Base-by-base conservation (phyloP, 2,888 invertebrate genomes). In the Tetragonisca angustula region DNA sequence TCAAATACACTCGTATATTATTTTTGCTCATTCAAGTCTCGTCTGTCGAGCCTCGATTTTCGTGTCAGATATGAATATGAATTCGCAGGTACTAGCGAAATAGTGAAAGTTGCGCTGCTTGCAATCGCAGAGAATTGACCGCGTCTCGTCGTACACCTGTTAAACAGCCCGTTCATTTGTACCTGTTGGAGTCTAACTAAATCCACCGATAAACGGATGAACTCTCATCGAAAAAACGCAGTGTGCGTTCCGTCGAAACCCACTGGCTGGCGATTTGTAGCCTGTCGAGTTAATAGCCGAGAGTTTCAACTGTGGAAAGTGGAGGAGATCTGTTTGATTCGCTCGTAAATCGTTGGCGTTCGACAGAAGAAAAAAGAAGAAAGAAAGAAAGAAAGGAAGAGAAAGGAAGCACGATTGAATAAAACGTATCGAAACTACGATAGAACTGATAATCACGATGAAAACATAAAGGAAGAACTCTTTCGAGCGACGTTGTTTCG, bases 181-280 rank as follows among this genome's bases (percentile, higher is more conserved):
- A 74, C 64, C 74, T 52, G 64, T 74, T 54, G 24, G 19, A 54
- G 24, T 19, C 32, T 54, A 54, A 74, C 52, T 54, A 54, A 64
- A 54, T 64, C 52, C 52, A 32, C 5, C n/a, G 73, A 64, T 64
- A 43, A 72, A 72, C 49, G 27, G 49, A 27, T 27, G 59, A 27
- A 2, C 27, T 27, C 4, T 49, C 9, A 9, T 27, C 13, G 4
- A 21, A 72, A 56, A 61, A 72, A 59, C 43, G 59, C 19, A 13
- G 19, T 0, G 49, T 0, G 15, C 15, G 2, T 15, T 13, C 6
- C 59, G 6, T 49, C 19, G 24, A 2, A 9, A 72, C 17, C 49
- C 21, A 21, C 15, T 13, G 27, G 21, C 43, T 6, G 13, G 13
- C 21, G 43, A 71, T 59, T 71, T 71, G 56, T 13, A 56, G 4